Conservation (phyloP, 2,113 vertebrate species). For the Nestor notabilis region DNA sequence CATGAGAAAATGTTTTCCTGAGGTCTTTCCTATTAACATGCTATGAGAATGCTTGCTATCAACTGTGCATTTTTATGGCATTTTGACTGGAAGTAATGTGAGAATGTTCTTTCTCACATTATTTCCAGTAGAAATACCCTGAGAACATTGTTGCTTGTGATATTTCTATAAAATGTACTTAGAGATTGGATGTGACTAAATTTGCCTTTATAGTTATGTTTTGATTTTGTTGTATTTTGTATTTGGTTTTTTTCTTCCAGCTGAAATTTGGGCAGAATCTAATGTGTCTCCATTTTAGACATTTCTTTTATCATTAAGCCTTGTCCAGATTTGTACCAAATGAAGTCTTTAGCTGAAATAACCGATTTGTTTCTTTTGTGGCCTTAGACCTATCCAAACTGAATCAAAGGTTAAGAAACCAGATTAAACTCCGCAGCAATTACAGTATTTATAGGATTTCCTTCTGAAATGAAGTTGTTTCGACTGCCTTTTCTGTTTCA, state of each 20-base stretch:
- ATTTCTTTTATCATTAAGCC: slow-evolving; percentile 28
- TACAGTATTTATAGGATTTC: slow-evolving; percentile 59
- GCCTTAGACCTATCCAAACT: slow-evolving; percentile 21
- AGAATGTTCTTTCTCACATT: slow-evolving; percentile 71
- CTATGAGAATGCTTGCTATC: slow-evolving; percentile 64
- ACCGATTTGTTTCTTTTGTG: slow-evolving; percentile 22
- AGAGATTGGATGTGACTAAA: slow-evolving; percentile 13
- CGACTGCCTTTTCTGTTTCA: slow-evolving; percentile 45
- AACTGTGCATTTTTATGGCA: slow-evolving; percentile 64
- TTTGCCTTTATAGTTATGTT: not conserved
- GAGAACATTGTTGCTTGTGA: slow-evolving; percentile 57
- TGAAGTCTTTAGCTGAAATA: slow-evolving; percentile 43
- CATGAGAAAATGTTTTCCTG: slow-evolving; percentile 73
- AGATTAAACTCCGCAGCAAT: slow-evolving; percentile 47
- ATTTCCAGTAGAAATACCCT: slow-evolving; percentile 66
- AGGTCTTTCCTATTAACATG: slow-evolving; percentile 57
- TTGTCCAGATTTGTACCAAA: slow-evolving; percentile 31
- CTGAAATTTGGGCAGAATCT: slow-evolving; percentile 1
- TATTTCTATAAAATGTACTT: slow-evolving; percentile 39
- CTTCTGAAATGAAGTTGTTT: slow-evolving; percentile 56
- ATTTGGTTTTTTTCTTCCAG: not conserved
- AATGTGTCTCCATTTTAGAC: not conserved
- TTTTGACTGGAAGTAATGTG: slow-evolving; percentile 70
- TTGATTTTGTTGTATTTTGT: not conserved
- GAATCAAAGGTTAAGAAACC: slow-evolving; percentile 60